A percentile compares a stretch with the other conserved stretches of the same genome.
Evolutionary conservation across 2,888 invertebrate species (phyloP).

Genomic region (Drosophila algonquin): DNA sequence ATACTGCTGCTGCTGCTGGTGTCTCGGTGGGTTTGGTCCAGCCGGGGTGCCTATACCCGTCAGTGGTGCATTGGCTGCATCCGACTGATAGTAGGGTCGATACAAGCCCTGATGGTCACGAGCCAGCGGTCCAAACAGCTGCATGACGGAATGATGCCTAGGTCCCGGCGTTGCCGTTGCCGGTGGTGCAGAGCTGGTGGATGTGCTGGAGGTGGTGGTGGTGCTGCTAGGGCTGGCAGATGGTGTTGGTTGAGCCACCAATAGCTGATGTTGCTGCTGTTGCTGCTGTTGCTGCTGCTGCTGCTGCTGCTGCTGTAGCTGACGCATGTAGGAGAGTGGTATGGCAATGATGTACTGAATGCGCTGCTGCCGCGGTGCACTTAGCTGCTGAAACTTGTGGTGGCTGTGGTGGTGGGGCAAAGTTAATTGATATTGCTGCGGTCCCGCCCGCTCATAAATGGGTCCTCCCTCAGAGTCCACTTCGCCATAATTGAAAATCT

Average conservation of each 20-base stretch:
- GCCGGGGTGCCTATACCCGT: background rate
- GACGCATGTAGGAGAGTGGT: constrained; percentile 78
- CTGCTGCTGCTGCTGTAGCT: constrained; percentile 73
- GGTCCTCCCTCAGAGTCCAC: constrained; percentile 43
- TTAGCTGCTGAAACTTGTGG: constrained; percentile 26
- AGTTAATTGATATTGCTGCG: constrained; percentile 48
- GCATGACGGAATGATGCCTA: constrained; percentile 47
- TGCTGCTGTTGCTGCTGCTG: constrained; percentile 31
- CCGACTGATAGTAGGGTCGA: constrained; percentile 64
- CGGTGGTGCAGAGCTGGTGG: constrained; percentile 35
- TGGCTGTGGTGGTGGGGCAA: background rate
- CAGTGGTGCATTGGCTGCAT: constrained; percentile 43
- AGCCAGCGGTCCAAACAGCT: constrained; percentile 72
- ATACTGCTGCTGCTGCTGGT: constrained; percentile 56
- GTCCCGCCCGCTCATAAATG: constrained; percentile 56
- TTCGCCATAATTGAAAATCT: constrained; percentile 58
- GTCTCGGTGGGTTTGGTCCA: constrained; percentile 26
- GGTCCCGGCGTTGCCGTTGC: constrained; percentile 28
- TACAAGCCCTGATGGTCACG: constrained; percentile 76
- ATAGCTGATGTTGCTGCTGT: constrained; percentile 19
- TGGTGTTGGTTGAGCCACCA: background rate
- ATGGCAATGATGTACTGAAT: constrained; percentile 81
- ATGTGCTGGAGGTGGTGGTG: constrained; percentile 26
- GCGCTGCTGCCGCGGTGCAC: constrained; percentile 19
- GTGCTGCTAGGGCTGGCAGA: constrained; percentile 10